These are phyloP conservation scores for Ctenomys sociabilis DNA, from an alignment of 2,113 vertebrate genomes.

Conservation along the genomic window DNA sequence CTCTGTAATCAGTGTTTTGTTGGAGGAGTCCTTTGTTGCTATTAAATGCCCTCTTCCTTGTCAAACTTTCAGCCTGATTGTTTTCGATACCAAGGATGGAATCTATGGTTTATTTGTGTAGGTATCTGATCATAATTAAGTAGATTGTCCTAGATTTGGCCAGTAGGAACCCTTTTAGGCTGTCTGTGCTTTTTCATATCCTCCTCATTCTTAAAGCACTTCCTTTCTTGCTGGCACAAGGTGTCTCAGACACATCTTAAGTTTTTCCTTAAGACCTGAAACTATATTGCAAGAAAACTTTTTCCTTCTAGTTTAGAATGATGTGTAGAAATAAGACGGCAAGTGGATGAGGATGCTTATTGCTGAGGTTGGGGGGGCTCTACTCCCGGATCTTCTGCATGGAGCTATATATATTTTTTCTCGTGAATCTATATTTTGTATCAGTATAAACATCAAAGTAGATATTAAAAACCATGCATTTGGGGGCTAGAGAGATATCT, in stretches of 20 bases:
- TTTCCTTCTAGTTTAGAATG: background rate
- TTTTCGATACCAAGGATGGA: background rate
- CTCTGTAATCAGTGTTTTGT: background rate
- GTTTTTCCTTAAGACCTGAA: background rate
- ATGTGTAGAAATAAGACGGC: background rate
- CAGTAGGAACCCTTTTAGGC: background rate
- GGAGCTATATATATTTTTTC: background rate
- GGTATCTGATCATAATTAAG: background rate
- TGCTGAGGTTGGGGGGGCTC: background rate
- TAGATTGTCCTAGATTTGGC: conserved; percentile 3
- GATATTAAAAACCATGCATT: background rate
- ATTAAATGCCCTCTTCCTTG: background rate
- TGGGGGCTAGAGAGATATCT: too few species aligned
- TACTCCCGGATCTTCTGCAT: background rate
- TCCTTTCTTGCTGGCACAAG: background rate
- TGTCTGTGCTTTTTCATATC: conserved; percentile 16
- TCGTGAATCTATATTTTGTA: background rate
- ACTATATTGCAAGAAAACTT: background rate
- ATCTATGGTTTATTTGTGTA: background rate
- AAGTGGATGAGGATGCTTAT: background rate
- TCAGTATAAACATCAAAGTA: background rate
- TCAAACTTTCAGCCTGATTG: background rate
- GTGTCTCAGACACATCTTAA: background rate
- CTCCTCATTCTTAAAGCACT: background rate
- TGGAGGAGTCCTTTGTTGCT: background rate